phyloP scores from a whole-genome alignment of 2,113 vertebrate genomes.

The Ciconia boyciana region DNA sequence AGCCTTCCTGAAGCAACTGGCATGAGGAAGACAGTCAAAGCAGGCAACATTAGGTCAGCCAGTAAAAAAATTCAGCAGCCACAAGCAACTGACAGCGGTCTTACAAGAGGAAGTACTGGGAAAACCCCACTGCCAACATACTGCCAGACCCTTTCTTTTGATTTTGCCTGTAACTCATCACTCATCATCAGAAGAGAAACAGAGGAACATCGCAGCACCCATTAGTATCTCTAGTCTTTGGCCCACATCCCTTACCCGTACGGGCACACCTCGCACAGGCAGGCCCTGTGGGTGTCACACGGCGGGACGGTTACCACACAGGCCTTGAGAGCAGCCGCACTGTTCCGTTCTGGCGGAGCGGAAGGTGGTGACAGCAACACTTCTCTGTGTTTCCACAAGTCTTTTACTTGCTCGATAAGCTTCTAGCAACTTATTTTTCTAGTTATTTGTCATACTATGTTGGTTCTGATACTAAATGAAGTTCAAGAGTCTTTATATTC shows the following conservation, averaged over 20 bases:
- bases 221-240: background rate
- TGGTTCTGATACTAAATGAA: background rate
- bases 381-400: background rate
- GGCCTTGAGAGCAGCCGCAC: background rate
- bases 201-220: background rate
- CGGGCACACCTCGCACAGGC: accelerated
- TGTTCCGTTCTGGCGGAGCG: accelerated
- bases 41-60: background rate
- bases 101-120: background rate
- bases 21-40: accelerated
- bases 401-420: background rate
- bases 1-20: background rate
- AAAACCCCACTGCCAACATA: background rate
- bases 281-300: background rate
- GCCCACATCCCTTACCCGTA: too few species aligned
- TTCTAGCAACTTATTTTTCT: background rate
- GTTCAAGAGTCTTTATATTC: background rate
- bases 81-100: background rate
- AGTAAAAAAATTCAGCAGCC: background rate
- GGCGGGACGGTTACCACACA: accelerated
- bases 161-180: background rate
- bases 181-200: background rate
- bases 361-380: background rate
- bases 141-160: background rate
- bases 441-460: background rate